Conservation (phyloP, 2,888 invertebrate species). For the Syritta pipiens region DNA sequence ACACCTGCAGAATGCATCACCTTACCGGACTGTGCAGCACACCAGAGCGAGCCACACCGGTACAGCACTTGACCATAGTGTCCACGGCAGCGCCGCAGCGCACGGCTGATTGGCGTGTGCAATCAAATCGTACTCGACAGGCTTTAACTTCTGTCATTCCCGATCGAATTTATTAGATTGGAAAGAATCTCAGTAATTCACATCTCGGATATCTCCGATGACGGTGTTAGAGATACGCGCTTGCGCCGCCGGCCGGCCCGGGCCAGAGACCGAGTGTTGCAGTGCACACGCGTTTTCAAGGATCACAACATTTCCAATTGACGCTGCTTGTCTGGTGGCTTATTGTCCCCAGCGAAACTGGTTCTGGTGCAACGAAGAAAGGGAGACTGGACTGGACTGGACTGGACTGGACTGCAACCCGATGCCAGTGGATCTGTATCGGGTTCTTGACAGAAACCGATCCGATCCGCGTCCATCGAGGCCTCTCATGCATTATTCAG, state of each 20-base stretch:
- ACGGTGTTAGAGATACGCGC: slow-evolving; percentile 36
- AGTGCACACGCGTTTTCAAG: slow-evolving; percentile 54
- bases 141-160: slow-evolving; percentile 47
- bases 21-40: background rate
- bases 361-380: slow-evolving; percentile 53
- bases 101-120: slow-evolving; percentile 16
- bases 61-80: slow-evolving; percentile 36
- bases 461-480: slow-evolving; percentile 23
- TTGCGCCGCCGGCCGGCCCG: background rate
- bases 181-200: slow-evolving; percentile 64
- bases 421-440: slow-evolving; percentile 38
- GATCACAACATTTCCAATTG: slow-evolving; percentile 60
- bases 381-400: too few species aligned
- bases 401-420: too few species aligned
- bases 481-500: slow-evolving; percentile 30
- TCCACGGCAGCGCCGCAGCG: background rate
- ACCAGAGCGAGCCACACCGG: background rate
- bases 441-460: slow-evolving; percentile 25
- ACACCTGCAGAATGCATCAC: slow-evolving; percentile 41
- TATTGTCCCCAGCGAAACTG: slow-evolving; percentile 24
- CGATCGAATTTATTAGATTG: slow-evolving; percentile 60
- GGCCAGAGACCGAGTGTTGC: background rate
- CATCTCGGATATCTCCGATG: slow-evolving; percentile 47
- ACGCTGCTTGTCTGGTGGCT: slow-evolving; percentile 9
- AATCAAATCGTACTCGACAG: slow-evolving; percentile 29